Conservation (phyloP, 1,140 invertebrate species). For the Diploscapter pachys region DNA sequence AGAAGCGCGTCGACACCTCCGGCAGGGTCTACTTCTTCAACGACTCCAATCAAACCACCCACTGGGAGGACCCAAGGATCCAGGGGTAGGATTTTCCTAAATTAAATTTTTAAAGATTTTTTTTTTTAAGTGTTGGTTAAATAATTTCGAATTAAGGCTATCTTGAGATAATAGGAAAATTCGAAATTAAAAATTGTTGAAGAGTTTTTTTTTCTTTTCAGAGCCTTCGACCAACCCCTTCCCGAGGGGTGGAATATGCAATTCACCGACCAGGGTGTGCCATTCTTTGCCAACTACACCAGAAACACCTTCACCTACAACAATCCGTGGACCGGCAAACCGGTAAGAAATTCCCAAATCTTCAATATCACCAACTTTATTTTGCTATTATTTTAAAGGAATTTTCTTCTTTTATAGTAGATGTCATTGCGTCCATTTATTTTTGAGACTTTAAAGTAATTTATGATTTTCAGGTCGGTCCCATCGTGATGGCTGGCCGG, state of each 20-base stretch:
- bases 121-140: not conserved
- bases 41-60: constrained; percentile 95
- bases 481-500: no score
- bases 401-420: no score
- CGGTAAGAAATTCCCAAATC: constrained; percentile 70
- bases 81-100: constrained; percentile 70
- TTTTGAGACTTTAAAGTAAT: no score
- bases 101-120: not conserved
- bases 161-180: no score
- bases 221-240: constrained; percentile 74
- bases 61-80: constrained; percentile 97
- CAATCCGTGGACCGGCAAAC: constrained; percentile 73
- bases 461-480: no score
- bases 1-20: constrained; percentile 82
- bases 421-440: no score
- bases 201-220: constrained; percentile 30
- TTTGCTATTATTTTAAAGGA: no score
- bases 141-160: not conserved
- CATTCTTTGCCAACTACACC: constrained; percentile 98
- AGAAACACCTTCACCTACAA: constrained; percentile 93
- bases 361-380: constrained; percentile 85
- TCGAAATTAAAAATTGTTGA: no score
- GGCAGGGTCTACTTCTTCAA: constrained; percentile 95
- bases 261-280: constrained; percentile 80
- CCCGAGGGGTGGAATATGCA: constrained; percentile 95